Base-by-base conservation (phyloP, 2,888 invertebrate species). In the Clusia tigrina region DNA sequence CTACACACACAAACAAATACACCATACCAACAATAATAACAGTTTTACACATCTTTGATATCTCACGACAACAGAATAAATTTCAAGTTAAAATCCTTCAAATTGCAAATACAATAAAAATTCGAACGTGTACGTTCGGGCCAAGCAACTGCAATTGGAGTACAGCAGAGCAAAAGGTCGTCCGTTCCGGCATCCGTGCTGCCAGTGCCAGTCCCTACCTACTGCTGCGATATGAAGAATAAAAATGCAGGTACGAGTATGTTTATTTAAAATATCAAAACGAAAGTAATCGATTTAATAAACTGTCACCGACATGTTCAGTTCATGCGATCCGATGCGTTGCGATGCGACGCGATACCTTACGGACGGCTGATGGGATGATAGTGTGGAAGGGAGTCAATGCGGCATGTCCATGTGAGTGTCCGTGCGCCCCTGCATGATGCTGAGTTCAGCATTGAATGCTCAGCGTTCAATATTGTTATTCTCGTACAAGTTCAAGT, bases 231-330 rank as follows among this genome's bases (percentile, higher is more conserved):
- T 32, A 12, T 12, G 6, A 32, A 9, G 6, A 12, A 32, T 12
- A 32, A 12, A 6, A 32, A 12, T 12, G 32, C 32, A 32, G 6
- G 12, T 9, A 32, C 32, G 67, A 70, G 71, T 71, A 73, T 78
- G 72, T 75, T 78, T 78, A 77, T 78, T 78, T 73, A 74, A 72
- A 74, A 78, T 74, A 77, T 74, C 72, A 72, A 77, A 73, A 75
- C 69, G 74, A 74, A 78, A 79, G 77, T 80, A 81, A 79, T 78
- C 80, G 80, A 80, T 80, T 80, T 80, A 80, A 80, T 79, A 80
- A 80, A 80, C 81, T 80, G 80, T 80, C 80, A 80, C 76, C 78
- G 77, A 71, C 80, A 80, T 79, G 74, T 65, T 32, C 56, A 10
- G 48, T 22, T 15, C 55, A 48, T 48, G 22, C 52, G 48, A 15